phyloP scores from a whole-genome alignment of 2,888 invertebrate species.

The Cataglyphis cursor region DNA sequence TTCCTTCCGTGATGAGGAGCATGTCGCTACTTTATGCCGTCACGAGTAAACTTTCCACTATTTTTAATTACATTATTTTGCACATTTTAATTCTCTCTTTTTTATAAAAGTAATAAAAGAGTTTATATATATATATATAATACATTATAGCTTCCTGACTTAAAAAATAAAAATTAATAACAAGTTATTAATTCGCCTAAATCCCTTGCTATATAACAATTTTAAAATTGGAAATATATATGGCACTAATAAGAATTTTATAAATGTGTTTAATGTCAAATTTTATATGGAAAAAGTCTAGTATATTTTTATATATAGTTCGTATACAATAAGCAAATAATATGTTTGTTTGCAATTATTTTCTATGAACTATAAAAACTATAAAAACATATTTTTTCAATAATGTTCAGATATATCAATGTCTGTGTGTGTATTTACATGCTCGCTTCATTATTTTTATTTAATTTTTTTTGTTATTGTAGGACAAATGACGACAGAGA shows the following conservation, averaged over 20 bases:
- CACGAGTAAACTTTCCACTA: not conserved
- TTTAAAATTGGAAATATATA: not conserved
- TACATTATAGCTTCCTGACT: not conserved
- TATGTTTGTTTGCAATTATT: not conserved
- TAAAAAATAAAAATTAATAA: not conserved
- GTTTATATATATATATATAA: not conserved
- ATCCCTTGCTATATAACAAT: not conserved
- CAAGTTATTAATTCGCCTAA: not conserved
- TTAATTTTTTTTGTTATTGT: not conserved
- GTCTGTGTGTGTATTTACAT: not conserved
- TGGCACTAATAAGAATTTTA: not conserved
- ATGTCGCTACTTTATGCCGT: not conserved
- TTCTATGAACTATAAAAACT: not conserved
- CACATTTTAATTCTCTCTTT: not conserved
- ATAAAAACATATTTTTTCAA: too few species aligned
- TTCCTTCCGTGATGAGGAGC: conserved; percentile 39
- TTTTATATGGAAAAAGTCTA: not conserved
- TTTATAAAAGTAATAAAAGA: not conserved
- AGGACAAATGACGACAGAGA: not conserved
- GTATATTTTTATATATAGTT: not conserved
- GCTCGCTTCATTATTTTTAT: not conserved
- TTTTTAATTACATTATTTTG: not conserved
- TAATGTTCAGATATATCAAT: not conserved
- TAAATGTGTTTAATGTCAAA: not conserved
- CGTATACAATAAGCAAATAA: not conserved